Conservation (phyloP, 2,797 vertebrate genomes). For the Denticeps clupeoides region DNA sequence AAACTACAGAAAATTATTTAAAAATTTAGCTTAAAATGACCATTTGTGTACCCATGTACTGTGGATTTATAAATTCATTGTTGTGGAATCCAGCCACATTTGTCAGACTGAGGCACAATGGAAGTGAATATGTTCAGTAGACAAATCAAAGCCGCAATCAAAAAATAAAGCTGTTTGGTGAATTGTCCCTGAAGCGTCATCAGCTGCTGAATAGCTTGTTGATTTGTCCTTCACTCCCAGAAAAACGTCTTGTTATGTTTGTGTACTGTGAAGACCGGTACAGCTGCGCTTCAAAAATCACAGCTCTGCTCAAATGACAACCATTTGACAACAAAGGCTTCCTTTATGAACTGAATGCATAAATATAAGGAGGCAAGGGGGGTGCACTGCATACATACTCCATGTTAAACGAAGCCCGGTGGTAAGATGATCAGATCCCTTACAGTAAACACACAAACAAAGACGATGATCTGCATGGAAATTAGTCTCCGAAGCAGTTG, state of each 20-base stretch:
- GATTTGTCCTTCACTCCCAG: conserved; percentile 31
- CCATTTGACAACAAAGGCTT: too few relatives aligned
- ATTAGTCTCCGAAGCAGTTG: conserved; percentile 29
- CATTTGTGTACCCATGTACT: too few relatives aligned
- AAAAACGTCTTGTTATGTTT: conserved; percentile 14
- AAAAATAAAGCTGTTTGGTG: conserved; percentile 23
- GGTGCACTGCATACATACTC: too few relatives aligned
- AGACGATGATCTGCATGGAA: conserved; percentile 26
- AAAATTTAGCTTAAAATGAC: too few relatives aligned
- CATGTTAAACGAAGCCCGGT: conserved; percentile 22
- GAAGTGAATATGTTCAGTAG: conserved; percentile 5
- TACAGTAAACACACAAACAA: conserved; percentile 43
- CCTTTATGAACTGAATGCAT: too few relatives aligned
- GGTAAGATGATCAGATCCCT: conserved; percentile 41
- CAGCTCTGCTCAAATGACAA: conserved; percentile 15
- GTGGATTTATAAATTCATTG: too few relatives aligned
- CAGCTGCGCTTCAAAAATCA: conserved; percentile 8
- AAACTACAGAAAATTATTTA: too few relatives aligned
- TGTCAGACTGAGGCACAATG: neutral
- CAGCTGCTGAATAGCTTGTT: conserved; percentile 31
- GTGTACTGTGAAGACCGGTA: neutral
- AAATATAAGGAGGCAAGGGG: too few relatives aligned
- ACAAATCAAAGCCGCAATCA: conserved; percentile 25
- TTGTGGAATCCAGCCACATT: too few relatives aligned
- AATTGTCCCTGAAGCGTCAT: conserved; percentile 30